Conservation (phyloP, 2,113 vertebrate genomes). For the Istiophorus platypterus region DNA sequence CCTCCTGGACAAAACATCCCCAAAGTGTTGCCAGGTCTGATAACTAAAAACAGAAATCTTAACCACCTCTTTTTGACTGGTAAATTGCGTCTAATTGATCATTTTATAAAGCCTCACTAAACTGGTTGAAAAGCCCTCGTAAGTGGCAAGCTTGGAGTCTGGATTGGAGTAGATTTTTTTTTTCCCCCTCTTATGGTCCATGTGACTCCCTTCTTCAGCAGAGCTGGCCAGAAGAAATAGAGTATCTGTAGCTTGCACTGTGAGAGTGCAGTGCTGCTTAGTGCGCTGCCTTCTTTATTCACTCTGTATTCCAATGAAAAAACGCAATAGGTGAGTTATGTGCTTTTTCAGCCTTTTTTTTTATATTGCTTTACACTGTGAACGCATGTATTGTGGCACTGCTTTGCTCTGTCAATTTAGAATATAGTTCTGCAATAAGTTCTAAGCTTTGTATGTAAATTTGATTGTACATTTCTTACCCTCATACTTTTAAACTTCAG, state of each 20-base stretch:
- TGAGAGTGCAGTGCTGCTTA: slow-evolving; percentile 79
- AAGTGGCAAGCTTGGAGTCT: slow-evolving; percentile 63
- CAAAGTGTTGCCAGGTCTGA: too few relatives aligned
- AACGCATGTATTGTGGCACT: slow-evolving; percentile 19
- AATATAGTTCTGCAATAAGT: neutral
- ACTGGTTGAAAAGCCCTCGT: slow-evolving; percentile 14
- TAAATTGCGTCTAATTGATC: neutral
- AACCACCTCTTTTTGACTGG: neutral
- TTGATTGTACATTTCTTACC: neutral
- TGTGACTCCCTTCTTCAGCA: slow-evolving; percentile 82
- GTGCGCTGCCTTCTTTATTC: slow-evolving; percentile 62
- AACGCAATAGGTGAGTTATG: slow-evolving; percentile 81
- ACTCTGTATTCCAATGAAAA: slow-evolving; percentile 85
- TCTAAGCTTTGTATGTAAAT: neutral
- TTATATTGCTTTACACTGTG: neutral
- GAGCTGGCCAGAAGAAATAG: slow-evolving; percentile 75
- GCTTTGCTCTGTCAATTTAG: neutral
- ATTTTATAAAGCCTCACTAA: neutral
- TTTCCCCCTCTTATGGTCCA: slow-evolving; percentile 71
- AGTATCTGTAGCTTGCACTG: slow-evolving; percentile 67
- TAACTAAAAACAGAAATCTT: too few relatives aligned
- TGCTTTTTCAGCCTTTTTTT: slow-evolving; percentile 16
- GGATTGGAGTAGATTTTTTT: slow-evolving; percentile 73
- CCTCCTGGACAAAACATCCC: too few relatives aligned
- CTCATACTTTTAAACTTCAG: neutral